These are phyloP conservation scores for Orbicella faveolata DNA, from an alignment of 64 coral and sea anemone genomes.

Conservation along the genomic window DNA sequence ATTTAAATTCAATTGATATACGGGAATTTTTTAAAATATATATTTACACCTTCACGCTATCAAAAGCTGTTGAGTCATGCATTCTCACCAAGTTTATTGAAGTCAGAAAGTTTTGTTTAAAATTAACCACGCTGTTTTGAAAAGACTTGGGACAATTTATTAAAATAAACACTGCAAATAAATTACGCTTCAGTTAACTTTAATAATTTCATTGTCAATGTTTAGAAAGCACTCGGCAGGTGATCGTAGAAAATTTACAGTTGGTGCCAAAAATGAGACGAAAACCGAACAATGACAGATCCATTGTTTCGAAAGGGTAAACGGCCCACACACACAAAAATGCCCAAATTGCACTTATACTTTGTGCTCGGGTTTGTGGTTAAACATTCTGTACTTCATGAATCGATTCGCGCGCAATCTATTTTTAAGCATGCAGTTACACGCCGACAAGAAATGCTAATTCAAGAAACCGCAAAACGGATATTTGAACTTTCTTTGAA, in stretches of 20 bases:
- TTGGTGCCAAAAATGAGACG: not conserved
- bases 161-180: not conserved
- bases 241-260: not conserved
- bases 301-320: not conserved
- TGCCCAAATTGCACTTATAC: not conserved
- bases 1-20: not conserved
- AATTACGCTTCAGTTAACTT: not conserved
- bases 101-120: not conserved
- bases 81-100: not conserved
- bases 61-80: not conserved
- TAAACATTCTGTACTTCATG: not conserved
- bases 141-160: not conserved
- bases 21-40: not conserved
- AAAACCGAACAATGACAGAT: not conserved
- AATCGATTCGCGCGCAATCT: not conserved
- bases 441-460: not conserved
- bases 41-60: not conserved
- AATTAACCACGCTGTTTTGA: not conserved
- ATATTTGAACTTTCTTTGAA: not conserved
- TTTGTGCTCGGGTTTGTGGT: not conserved
- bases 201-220: constrained; percentile 6
- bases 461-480: constrained; percentile 2
- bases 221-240: constrained; percentile 19
- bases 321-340: not conserved
- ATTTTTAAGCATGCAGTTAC: not conserved